phyloP scores from a whole-genome alignment of 2,113 vertebrate genomes.

The Pipra filicauda region DNA sequence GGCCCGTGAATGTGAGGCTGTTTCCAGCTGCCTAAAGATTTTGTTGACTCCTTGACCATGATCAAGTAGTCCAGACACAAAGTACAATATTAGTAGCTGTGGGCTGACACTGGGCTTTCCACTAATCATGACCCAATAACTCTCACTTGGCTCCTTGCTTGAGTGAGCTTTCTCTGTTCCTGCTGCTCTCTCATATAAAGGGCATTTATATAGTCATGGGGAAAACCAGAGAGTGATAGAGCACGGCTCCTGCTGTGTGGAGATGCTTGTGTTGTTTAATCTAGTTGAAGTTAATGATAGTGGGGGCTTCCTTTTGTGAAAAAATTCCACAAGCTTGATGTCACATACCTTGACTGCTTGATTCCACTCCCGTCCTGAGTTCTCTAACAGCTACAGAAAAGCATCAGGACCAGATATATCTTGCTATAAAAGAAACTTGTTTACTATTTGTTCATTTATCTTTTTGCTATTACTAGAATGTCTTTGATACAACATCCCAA shows the following conservation, averaged over 20 bases:
- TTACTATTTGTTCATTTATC: background rate
- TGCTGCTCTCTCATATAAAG: background rate
- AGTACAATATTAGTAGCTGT: background rate
- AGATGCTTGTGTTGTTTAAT: background rate
- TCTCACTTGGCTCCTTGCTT: background rate
- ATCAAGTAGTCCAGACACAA: background rate
- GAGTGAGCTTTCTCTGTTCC: background rate
- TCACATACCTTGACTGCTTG: background rate
- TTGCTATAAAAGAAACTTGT: background rate
- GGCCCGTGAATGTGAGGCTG: rapidly evolving
- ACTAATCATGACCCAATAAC: background rate
- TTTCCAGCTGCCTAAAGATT: background rate
- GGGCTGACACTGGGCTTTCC: background rate
- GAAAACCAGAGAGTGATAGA: background rate
- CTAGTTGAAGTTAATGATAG: background rate
- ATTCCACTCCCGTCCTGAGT: background rate
- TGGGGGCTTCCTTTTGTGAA: background rate
- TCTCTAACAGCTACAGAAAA: background rate
- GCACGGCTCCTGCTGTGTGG: background rate
- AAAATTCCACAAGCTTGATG: background rate
- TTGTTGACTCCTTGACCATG: background rate
- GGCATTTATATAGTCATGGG: background rate
- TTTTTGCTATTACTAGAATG: background rate
- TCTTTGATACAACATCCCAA: background rate
- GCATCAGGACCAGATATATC: background rate